Base-by-base conservation (phyloP, 2,888 invertebrate species). In the Oscheius sp. region DNA sequence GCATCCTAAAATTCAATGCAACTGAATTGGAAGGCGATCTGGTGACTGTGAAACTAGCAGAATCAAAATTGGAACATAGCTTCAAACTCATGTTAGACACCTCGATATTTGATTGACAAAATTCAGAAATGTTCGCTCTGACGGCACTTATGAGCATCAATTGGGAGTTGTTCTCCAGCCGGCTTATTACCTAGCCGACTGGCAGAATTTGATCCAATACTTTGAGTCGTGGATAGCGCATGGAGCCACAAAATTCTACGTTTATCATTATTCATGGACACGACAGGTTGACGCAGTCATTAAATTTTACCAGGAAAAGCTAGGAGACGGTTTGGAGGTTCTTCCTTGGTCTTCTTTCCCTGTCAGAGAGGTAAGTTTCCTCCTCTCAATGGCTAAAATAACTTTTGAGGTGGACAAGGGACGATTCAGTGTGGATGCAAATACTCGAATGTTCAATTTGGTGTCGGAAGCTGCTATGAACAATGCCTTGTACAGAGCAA, bases 171-270 rank as follows among this genome's bases (percentile, higher is more conserved):
- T 69, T 18, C 69, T 69, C 23, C 69, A 55, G 23, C 56, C 69
- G 2, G 56, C 69, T n/a, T 69, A 56, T 55, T 69, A 69, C 35
- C 45, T 69, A 9, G 35, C 55, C 18, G 69, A 69, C 21, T 69
- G 69, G 69, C 69, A 69, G 52, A 69, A 69, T 25, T 21, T 69
- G 21, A 56, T 69, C 0, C 69, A 69, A 21, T 69, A 69, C 25
- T 56, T 69, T 16, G 69, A 69, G 45, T 41, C 69, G 0, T 69
- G 69, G 69, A 21, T 69, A 21, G 29, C 69, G 1, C 55, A 69
- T 18, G 69, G 69, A 41, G 69, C 69, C 18, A 56, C 55, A 3
- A 69, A 69, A 25, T 69, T 69, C 25, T 56, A 43, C 6, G 23
- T 69, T 23, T 69, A 69, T 7, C 41, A 69, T 23, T 69, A 56